phyloP scores from a whole-genome alignment of 2,888 invertebrate species.

The Meghimatium bilineatum region DNA sequence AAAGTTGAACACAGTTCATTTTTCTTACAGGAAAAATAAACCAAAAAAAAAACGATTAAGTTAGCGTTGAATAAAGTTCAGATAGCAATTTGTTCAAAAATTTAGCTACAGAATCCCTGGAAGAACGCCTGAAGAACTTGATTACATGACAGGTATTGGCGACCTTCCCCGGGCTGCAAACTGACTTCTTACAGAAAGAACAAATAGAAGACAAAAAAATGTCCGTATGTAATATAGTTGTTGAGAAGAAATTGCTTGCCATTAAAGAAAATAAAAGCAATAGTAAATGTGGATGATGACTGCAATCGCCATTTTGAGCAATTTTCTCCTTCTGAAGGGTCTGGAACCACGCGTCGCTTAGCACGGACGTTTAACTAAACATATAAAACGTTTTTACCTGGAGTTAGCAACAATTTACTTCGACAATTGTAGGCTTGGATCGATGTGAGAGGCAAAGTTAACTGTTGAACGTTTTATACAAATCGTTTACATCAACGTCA shows the following conservation, averaged over 20 bases:
- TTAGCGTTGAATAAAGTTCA: conserved; percentile 4
- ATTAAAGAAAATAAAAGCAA: conserved; percentile 16
- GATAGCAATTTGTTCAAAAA: not conserved
- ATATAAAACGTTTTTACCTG: conserved; percentile 5
- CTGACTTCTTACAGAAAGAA: conserved; percentile 2
- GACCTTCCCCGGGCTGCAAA: not conserved
- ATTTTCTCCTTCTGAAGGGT: not conserved
- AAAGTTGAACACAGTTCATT: not conserved
- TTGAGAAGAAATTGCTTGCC: conserved; percentile 16
- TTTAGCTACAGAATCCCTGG: not conserved
- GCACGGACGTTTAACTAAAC: conserved; percentile 34
- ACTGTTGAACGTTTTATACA: not conserved
- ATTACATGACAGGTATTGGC: conserved; percentile 6
- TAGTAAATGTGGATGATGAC: conserved; percentile 9
- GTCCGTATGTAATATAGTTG: conserved; percentile 6
- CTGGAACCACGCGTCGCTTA: conserved; percentile 1
- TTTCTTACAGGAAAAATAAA: not conserved
- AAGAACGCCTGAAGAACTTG: not conserved
- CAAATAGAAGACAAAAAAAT: not conserved
- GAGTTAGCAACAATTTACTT: not conserved
- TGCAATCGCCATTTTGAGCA: not conserved
- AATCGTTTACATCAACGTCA: not conserved
- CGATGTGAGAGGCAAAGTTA: conserved; percentile 24
- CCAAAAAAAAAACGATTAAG: not conserved
- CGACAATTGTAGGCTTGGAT: not conserved